These are phyloP conservation scores for Trileptium ribeirensis DNA, from an alignment of 2,888 invertebrate genomes.

Conservation along the genomic window DNA sequence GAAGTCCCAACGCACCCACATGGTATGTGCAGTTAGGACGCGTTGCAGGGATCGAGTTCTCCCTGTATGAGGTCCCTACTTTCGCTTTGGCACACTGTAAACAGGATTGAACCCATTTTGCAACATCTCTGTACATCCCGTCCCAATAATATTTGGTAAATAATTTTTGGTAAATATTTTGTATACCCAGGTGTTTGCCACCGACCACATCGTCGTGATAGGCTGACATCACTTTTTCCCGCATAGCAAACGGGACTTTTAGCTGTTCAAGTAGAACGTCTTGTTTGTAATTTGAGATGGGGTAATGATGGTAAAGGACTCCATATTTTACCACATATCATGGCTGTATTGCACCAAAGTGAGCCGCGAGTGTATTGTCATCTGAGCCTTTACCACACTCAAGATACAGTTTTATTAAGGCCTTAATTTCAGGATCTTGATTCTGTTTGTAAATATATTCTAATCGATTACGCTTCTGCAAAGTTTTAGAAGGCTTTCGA, in stretches of 20 bases:
- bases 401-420: too few species aligned
- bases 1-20: conserved; percentile 38
- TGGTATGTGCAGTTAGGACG: conserved; percentile 36
- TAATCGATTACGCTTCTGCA: too few species aligned
- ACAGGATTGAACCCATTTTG: conserved; percentile 26
- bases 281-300: not conserved
- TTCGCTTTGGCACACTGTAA: conserved; percentile 30
- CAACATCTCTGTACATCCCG: conserved; percentile 27
- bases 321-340: too few species aligned
- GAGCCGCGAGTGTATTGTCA: too few species aligned
- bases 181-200: conserved; percentile 35
- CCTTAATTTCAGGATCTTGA: too few species aligned
- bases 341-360: too few species aligned
- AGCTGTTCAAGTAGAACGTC: not conserved
- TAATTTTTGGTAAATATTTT: conserved; percentile 29
- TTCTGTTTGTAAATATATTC: too few species aligned
- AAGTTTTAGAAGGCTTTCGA: not conserved
- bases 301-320: not conserved
- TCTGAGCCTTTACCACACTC: too few species aligned
- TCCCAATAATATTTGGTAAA: conserved; percentile 33
- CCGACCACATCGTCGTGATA: conserved; percentile 26
- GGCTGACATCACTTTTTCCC: not conserved
- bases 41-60: conserved; percentile 24
- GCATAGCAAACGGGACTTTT: not conserved
- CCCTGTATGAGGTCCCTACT: conserved; percentile 15